These are phyloP conservation scores for Aradus depressus DNA, from an alignment of 2,888 invertebrate species.

Conservation along the genomic window DNA sequence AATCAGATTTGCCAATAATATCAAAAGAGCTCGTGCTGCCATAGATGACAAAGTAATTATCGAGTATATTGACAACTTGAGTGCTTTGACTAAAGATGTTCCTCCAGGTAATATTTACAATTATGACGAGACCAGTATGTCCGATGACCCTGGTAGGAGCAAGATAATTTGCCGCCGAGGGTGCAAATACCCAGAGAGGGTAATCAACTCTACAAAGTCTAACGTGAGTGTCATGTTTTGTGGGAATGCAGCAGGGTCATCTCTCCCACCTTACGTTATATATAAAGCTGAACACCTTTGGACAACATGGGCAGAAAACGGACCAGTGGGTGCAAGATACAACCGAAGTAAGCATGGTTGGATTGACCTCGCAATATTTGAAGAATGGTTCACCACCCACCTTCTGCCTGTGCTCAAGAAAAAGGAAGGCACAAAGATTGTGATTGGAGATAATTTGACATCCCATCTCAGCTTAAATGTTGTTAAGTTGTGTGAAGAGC, in stretches of 20 bases:
- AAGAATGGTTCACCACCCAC: constrained; percentile 33
- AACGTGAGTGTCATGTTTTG: constrained; percentile 35
- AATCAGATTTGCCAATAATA: too few species aligned
- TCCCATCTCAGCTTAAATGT: constrained; percentile 24
- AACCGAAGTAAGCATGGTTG: constrained; percentile 36
- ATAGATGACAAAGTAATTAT: too few species aligned
- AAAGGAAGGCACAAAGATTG: constrained; percentile 18
- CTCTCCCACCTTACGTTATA: constrained; percentile 37
- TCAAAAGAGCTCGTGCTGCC: too few species aligned
- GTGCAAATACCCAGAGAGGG: constrained; percentile 33
- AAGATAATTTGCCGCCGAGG: constrained; percentile 31
- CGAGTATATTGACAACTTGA: too few species aligned
- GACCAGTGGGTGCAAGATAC: constrained; percentile 35
- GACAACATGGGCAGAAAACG: constrained; percentile 36
- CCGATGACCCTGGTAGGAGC: constrained; percentile 34
- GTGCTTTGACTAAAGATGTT: constrained; percentile 21
- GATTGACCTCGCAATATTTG: constrained; percentile 35
- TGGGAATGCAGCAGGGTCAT: constrained; percentile 34
- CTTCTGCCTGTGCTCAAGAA: constrained; percentile 27
- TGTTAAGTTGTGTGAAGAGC: constrained; percentile 22
- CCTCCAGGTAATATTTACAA: constrained; percentile 32
- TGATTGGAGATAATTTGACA: constrained; percentile 27
- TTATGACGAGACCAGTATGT: constrained; percentile 34
- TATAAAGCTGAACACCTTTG: constrained; percentile 37
- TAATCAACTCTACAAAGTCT: constrained; percentile 33